phyloP scores from a whole-genome alignment of 1,140 invertebrate genomes.

The Drosophila punjabiensis region DNA sequence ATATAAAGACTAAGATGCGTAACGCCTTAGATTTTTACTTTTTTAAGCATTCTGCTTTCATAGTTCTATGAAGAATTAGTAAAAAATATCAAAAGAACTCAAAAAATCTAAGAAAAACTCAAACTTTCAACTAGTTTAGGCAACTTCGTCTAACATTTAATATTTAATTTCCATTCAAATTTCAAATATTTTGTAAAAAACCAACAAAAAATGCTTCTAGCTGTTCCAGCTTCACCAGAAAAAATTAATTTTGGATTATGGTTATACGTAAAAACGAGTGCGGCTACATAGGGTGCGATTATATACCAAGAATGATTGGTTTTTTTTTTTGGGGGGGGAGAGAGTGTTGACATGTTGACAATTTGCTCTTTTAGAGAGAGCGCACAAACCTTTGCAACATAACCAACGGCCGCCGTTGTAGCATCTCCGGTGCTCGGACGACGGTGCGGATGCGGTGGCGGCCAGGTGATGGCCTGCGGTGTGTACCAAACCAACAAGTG shows the following conservation, averaged over 20 bases:
- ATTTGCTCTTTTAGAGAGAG: slow-evolving; percentile 36
- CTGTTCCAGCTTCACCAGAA: slow-evolving; percentile 6
- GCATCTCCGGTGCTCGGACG: slow-evolving; percentile 63
- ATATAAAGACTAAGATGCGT: neutral
- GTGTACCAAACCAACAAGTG: slow-evolving; percentile 62
- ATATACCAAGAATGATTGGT: slow-evolving; percentile 44
- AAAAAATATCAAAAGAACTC: neutral
- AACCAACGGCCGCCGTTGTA: slow-evolving; percentile 61
- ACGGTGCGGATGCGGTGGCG: slow-evolving; percentile 35
- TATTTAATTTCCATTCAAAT: neutral
- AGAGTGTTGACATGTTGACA: slow-evolving; percentile 27
- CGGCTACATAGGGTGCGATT: slow-evolving; percentile 52
- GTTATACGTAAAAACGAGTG: slow-evolving; percentile 32
- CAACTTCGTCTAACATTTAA: too few species aligned
- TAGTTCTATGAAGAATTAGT: neutral
- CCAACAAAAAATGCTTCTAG: neutral
- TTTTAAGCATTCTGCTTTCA: neutral
- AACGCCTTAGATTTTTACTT: neutral
- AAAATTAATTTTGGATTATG: slow-evolving; percentile 13
- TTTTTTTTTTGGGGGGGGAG: neutral
- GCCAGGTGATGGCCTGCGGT: slow-evolving; percentile 60
- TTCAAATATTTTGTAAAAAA: neutral
- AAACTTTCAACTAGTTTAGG: neutral
- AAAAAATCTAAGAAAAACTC: neutral
- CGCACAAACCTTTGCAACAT: slow-evolving; percentile 76